These are phyloP conservation scores for Ciona savignyi DNA, from an alignment of 23 tunicate genomes.

Conservation along the genomic window DNA sequence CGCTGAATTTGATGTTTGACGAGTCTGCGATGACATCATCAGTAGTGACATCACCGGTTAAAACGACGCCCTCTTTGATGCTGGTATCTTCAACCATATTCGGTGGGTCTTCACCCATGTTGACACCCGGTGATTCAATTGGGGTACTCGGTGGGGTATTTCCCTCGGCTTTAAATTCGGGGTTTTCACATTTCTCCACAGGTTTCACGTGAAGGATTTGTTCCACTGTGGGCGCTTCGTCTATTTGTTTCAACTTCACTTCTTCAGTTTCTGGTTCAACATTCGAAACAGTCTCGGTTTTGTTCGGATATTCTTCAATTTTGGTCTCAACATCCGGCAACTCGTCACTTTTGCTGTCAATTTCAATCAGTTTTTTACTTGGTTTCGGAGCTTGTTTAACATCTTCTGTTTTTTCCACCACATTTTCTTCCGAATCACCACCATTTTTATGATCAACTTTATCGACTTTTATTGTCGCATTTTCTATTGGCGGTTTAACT, in stretches of 20 bases:
- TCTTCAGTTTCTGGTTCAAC: neutral
- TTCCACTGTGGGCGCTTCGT: neutral
- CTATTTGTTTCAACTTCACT: neutral
- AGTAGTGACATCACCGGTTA: neutral
- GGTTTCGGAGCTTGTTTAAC: too few relatives aligned
- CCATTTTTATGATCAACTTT: neutral
- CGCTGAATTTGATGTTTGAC: neutral
- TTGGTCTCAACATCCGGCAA: too few relatives aligned
- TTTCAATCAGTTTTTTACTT: too few relatives aligned
- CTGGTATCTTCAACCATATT: neutral
- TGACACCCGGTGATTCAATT: neutral
- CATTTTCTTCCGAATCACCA: neutral
- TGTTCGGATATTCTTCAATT: neutral
- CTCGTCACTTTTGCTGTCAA: neutral
- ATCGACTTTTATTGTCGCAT: too few relatives aligned
- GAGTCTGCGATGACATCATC: slow-evolving; percentile 13
- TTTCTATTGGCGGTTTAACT: neutral
- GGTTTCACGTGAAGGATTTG: neutral
- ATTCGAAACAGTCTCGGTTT: neutral
- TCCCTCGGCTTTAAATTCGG: neutral
- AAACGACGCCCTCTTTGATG: neutral
- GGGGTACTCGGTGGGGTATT: neutral
- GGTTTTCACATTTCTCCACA: neutral
- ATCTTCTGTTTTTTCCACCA: neutral
- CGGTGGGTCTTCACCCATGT: neutral